These are phyloP conservation scores for Sterrhoptilus dennistouni DNA, from an alignment of 2,113 vertebrate genomes.

Conservation along the genomic window DNA sequence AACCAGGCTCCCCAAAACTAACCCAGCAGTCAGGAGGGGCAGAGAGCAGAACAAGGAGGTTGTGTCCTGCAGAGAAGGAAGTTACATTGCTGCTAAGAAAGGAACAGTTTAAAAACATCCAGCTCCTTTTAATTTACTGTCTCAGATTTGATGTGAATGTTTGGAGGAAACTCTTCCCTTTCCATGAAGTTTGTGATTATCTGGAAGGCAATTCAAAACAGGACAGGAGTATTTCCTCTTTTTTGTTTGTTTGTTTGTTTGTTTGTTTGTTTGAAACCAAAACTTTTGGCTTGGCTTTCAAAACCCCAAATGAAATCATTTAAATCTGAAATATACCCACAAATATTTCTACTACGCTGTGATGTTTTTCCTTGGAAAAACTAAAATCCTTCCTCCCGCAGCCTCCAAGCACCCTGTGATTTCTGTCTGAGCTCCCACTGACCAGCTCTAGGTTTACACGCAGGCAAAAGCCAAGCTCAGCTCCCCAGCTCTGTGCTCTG, in stretches of 20 bases:
- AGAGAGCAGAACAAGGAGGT: not conserved
- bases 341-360: not conserved
- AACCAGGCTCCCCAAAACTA: not conserved
- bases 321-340: not conserved
- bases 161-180: not conserved
- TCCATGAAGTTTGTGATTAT: constrained; percentile 1
- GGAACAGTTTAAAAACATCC: not conserved
- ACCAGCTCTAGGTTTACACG: not conserved
- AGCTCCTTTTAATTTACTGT: not conserved
- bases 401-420: not conserved
- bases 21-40: not conserved
- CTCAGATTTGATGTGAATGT: not conserved
- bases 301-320: not conserved
- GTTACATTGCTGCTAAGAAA: not conserved
- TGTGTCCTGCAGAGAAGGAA: not conserved
- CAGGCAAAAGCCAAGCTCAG: not conserved
- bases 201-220: constrained; percentile 38
- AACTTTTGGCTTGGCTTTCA: not conserved
- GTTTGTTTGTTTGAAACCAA: not conserved
- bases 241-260: too few relatives aligned
- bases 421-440: not conserved
- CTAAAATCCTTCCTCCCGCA: not conserved
- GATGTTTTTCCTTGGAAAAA: not conserved
- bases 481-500: not conserved
- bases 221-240: constrained; percentile 4